These are phyloP conservation scores for Melanotaenia nigrans DNA, from an alignment of 2,797 vertebrate species.

Conservation along the genomic window DNA sequence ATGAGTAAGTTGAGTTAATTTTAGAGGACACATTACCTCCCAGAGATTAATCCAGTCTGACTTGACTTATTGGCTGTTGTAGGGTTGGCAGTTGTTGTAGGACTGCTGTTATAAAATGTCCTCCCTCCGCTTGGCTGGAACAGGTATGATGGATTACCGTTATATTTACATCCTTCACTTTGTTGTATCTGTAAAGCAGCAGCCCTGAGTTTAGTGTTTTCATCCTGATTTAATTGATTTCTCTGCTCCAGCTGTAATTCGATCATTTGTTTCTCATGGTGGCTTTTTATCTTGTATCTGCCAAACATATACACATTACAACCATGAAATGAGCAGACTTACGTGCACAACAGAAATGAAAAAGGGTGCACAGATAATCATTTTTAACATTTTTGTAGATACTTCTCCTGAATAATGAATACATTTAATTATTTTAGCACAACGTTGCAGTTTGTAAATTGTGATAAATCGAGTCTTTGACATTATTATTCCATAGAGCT, in stretches of 20 bases:
- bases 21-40: not conserved
- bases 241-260: not conserved
- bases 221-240: slow-evolving; percentile 10
- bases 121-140: not conserved
- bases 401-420: too few species aligned
- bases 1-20: not conserved
- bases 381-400: not conserved
- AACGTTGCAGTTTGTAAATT: too few species aligned
- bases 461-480: too few species aligned
- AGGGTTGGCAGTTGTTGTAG: not conserved
- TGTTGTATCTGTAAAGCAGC: slow-evolving; percentile 4
- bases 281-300: slow-evolving; percentile 6
- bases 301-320: not conserved
- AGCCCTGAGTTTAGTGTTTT: not conserved
- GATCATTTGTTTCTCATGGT: slow-evolving; percentile 2
- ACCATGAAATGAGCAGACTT: slow-evolving; percentile 1
- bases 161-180: slow-evolving; percentile 1
- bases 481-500: too few species aligned
- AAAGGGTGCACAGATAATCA: not conserved
- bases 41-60: not conserved
- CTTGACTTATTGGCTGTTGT: not conserved
- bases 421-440: too few species aligned
- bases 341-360: not conserved
- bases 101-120: not conserved
- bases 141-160: slow-evolving; percentile 18